Evolutionary conservation across 2,113 vertebrate genomes (phyloP).

Genomic region (Balaenoptera acutorostrata): DNA sequence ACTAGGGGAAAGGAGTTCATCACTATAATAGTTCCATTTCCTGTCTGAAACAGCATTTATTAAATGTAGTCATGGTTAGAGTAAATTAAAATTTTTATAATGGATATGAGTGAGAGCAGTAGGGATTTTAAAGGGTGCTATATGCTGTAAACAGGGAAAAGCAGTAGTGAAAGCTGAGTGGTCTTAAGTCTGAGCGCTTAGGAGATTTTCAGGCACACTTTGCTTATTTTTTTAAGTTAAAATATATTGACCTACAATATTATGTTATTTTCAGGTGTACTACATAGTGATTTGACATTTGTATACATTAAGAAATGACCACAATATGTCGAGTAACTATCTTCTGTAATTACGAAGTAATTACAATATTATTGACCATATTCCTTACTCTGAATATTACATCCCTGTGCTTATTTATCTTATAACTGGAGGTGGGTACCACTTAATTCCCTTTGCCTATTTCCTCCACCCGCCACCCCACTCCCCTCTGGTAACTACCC

Average conservation of each 20-base stretch:
- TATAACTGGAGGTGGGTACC: not conserved
- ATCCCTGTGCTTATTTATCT: not conserved
- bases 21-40: not conserved
- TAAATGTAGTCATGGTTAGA: not conserved
- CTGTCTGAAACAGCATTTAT: constrained; percentile 39
- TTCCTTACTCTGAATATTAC: not conserved
- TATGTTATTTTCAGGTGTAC: not conserved
- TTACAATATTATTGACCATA: not conserved
- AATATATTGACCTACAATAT: not conserved
- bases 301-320: not conserved
- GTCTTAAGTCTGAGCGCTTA: not conserved
- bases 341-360: not conserved
- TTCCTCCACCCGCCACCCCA: not conserved
- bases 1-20: not conserved
- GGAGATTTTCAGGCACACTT: not conserved
- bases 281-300: not conserved
- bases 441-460: not conserved
- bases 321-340: not conserved
- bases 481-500: not conserved
- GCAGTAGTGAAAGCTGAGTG: not conserved
- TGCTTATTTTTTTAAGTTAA: not conserved
- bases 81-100: constrained; percentile 46
- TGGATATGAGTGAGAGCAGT: not conserved
- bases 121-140: not conserved
- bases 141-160: not conserved